phyloP scores from a whole-genome alignment of 1,140 invertebrate genomes.

The Campodea augens region DNA sequence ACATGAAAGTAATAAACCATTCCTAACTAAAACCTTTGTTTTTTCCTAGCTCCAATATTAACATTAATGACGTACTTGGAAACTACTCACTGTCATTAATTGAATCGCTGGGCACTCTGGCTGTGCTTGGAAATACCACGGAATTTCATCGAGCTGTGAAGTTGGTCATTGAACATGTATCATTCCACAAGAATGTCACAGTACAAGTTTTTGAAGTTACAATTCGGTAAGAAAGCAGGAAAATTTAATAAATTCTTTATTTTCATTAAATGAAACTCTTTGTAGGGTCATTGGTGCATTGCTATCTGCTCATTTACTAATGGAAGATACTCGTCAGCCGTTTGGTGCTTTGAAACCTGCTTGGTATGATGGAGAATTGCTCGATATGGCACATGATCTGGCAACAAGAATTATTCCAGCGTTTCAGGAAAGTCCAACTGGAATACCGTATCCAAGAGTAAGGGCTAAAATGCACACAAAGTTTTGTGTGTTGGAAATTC shows the following conservation, averaged over 20 bases:
- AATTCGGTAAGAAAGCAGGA: constrained; percentile 30
- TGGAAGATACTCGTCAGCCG: constrained; percentile 33
- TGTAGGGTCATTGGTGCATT: constrained; percentile 39
- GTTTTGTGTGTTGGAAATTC: no score
- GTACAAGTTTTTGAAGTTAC: constrained; percentile 53
- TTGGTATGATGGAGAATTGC: constrained; percentile 38
- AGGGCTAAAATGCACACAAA: constrained; percentile 6
- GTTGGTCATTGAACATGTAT: constrained; percentile 36
- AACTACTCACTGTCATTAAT: constrained; percentile 48
- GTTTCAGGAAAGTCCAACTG: constrained; percentile 35
- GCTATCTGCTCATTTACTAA: constrained; percentile 45
- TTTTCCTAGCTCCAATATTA: constrained; percentile 39
- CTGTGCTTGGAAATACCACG: constrained; percentile 38
- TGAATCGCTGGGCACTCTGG: constrained; percentile 43
- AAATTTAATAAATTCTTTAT: background rate
- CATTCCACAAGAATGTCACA: constrained; percentile 40
- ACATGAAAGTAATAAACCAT: no score
- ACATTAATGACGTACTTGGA: constrained; percentile 51
- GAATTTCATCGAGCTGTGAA: constrained; percentile 41
- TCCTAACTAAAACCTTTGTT: no score
- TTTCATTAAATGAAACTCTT: constrained; percentile 6
- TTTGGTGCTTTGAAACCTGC: constrained; percentile 35
- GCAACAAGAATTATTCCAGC: constrained; percentile 36
- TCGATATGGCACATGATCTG: constrained; percentile 39
- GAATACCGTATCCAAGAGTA: constrained; percentile 41